Percentiles rank a stretch among this genome's conserved stretches.
phyloP scores from a whole-genome alignment of 2,888 invertebrate species.

The Clistopyga incitator region DNA sequence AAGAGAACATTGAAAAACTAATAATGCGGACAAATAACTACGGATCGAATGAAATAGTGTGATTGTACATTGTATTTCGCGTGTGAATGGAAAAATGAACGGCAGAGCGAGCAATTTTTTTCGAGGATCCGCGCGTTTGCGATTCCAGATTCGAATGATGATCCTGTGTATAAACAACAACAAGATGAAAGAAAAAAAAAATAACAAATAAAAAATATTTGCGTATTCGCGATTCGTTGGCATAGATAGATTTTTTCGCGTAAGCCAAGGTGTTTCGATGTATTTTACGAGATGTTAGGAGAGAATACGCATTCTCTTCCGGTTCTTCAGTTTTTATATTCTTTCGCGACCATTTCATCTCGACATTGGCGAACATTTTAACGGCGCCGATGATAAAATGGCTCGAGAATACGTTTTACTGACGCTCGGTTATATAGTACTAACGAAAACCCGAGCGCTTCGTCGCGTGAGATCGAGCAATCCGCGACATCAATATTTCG shows the following conservation, averaged over 20 bases:
- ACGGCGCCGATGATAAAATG: constrained; percentile 13
- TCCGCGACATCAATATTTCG: background rate
- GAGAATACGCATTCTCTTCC: constrained; percentile 15
- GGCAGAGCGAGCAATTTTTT: background rate
- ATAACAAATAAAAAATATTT: constrained; percentile 31
- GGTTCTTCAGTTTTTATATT: constrained; percentile 11
- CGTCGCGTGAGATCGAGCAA: constrained; percentile 27
- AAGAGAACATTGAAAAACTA: constrained; percentile 2
- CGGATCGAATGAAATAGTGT: constrained; percentile 40
- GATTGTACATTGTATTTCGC: constrained; percentile 51
- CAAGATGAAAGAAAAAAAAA: too few species aligned
- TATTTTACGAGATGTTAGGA: constrained; percentile 60
- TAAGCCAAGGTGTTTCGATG: constrained; percentile 64
- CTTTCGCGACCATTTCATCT: constrained; percentile 14
- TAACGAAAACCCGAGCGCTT: background rate
- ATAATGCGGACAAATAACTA: constrained; percentile 41
- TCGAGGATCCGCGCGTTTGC: constrained; percentile 23
- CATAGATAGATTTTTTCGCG: constrained; percentile 43
- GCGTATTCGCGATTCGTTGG: constrained; percentile 51
- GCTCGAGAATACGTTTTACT: constrained; percentile 11
- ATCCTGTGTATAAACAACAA: constrained; percentile 43
- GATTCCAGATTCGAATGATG: constrained; percentile 22
- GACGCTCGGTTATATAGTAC: background rate
- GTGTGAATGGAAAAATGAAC: constrained; percentile 14
- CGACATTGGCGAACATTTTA: constrained; percentile 11